These are phyloP conservation scores for Martes martes DNA, from an alignment of 2,113 vertebrate species.

Conservation along the genomic window DNA sequence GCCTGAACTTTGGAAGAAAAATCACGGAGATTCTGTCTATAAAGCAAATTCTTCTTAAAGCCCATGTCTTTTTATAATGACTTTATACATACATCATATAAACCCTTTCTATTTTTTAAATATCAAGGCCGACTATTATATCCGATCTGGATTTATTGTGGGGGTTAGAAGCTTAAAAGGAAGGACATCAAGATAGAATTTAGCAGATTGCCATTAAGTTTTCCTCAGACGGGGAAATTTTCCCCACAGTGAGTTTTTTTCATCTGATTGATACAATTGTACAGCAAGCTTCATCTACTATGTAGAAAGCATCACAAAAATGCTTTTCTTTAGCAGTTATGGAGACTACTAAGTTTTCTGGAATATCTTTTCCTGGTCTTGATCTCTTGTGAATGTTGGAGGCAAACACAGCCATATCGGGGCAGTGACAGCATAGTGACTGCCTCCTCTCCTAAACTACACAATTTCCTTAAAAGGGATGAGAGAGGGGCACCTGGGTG, in stretches of 20 bases:
- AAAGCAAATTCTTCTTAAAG: slow-evolving; percentile 18
- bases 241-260: background rate
- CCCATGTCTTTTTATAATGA: slow-evolving; percentile 12
- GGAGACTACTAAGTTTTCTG: background rate
- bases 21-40: slow-evolving; percentile 13
- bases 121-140: slow-evolving; percentile 29
- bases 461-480: background rate
- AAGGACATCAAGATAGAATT: background rate
- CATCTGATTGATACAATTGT: background rate
- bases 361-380: background rate
- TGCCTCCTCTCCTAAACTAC: background rate
- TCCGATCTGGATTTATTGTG: background rate
- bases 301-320: background rate
- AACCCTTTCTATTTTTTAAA: slow-evolving; percentile 7
- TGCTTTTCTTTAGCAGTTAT: background rate
- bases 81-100: background rate
- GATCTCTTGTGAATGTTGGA: background rate
- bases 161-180: background rate
- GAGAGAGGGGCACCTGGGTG: background rate
- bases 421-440: background rate
- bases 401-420: background rate
- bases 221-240: background rate
- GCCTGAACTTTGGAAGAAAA: slow-evolving; percentile 31
- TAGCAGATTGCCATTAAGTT: background rate
- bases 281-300: background rate